Evolutionary conservation across 2,888 invertebrate species (phyloP).

Genomic region (Trachelus iudaicus): DNA sequence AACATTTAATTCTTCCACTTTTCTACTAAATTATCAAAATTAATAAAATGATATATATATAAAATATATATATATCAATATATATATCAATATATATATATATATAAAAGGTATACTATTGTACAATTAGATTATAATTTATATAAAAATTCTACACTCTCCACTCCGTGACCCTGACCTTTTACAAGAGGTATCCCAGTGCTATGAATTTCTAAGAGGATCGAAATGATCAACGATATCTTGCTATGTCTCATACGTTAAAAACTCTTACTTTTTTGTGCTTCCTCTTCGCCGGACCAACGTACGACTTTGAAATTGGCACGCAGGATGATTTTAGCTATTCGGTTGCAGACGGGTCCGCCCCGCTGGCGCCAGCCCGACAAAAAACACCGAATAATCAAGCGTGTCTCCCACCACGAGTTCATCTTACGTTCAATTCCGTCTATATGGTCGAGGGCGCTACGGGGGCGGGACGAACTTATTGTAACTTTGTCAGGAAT

Average conservation of each 20-base stretch:
- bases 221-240: not conserved
- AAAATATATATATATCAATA: too few relatives aligned
- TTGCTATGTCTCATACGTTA: not conserved
- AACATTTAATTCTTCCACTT: not conserved
- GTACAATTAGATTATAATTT: not conserved
- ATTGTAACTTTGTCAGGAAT: slow-evolving; percentile 1
- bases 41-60: not conserved
- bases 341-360: slow-evolving; percentile 32
- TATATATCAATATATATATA: too few relatives aligned
- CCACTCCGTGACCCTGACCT: not conserved
- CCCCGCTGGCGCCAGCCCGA: slow-evolving; percentile 48
- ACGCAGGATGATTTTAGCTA: slow-evolving; percentile 39
- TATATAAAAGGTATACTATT: not conserved
- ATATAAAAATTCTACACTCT: not conserved
- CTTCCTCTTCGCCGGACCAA: not conserved
- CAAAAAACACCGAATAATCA: slow-evolving; percentile 48
- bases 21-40: not conserved
- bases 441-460: not conserved
- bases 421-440: not conserved
- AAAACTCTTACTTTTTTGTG: not conserved
- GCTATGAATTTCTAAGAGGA: not conserved
- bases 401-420: slow-evolving; percentile 34
- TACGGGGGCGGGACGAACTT: not conserved
- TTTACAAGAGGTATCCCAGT: not conserved
- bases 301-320: slow-evolving; percentile 30